A percentile compares a stretch with the other conserved stretches of the same genome.
Conservation (phyloP, 2,113 vertebrate genomes). For the Myiagra hebetior region DNA sequence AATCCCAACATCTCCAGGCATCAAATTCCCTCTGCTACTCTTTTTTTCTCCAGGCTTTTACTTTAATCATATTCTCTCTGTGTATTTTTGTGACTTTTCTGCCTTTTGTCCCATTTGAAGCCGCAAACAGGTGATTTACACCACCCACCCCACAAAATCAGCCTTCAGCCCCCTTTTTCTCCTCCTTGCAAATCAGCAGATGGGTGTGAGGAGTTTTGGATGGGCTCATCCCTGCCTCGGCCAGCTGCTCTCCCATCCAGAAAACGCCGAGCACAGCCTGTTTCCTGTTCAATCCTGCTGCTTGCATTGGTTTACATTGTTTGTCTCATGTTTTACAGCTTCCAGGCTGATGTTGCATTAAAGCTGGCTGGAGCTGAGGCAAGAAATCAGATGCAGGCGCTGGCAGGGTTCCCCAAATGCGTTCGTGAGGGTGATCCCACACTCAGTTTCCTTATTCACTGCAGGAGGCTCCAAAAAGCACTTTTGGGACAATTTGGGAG, state of each 20-base stretch:
- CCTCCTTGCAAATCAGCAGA: neutral
- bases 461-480: neutral
- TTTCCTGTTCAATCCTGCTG: conserved; percentile 9
- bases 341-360: conserved; percentile 14
- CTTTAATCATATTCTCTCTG: neutral
- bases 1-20: neutral
- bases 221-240: neutral
- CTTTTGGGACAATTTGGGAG: neutral
- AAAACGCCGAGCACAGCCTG: neutral
- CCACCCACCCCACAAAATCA: neutral
- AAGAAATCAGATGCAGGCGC: conserved; percentile 29
- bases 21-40: neutral
- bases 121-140: neutral
- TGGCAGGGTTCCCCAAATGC: neutral
- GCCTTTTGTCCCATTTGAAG: neutral
- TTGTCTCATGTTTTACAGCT: conserved; percentile 12
- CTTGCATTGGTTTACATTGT: neutral
- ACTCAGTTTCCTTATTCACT: neutral
- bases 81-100: neutral
- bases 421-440: neutral
- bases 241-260: neutral
- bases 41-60: neutral
- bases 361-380: neutral
- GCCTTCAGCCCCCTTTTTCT: neutral
- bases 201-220: neutral